A percentile compares a stretch with the other conserved stretches of the same genome.
These are phyloP conservation scores for Globodera ellingtonae DNA, from an alignment of 1,140 invertebrate genomes.

Conservation along the genomic window DNA sequence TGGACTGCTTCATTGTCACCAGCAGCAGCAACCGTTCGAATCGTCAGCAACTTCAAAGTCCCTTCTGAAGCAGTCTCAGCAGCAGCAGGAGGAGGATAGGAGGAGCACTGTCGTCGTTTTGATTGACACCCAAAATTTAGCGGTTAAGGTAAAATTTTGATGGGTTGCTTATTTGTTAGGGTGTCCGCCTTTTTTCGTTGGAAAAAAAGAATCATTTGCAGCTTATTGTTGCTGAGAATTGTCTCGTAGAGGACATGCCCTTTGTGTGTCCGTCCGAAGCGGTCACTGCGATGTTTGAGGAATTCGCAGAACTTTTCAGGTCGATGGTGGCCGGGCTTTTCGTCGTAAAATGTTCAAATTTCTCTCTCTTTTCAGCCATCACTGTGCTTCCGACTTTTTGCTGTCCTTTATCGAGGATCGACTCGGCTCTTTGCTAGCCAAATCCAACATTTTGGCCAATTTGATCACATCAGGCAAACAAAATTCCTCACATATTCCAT, in stretches of 20 bases:
- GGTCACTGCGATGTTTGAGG: conserved; percentile 48
- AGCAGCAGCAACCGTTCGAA: neutral
- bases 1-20: neutral
- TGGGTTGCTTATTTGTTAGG: conserved; percentile 26
- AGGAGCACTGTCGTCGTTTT: conserved; percentile 30
- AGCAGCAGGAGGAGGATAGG: conserved; percentile 1
- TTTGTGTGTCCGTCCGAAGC: conserved; percentile 47
- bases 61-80: conserved; percentile 15
- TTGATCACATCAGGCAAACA: conserved; percentile 26
- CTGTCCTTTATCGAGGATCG: conserved; percentile 48
- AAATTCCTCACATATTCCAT: no score
- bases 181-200: no score
- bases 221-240: conserved; percentile 36
- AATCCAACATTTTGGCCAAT: conserved; percentile 36
- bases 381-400: conserved; percentile 44
- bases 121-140: conserved; percentile 29
- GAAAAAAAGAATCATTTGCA: no score
- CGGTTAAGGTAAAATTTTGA: conserved; percentile 42
- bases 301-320: conserved; percentile 42
- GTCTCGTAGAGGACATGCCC: conserved; percentile 29
- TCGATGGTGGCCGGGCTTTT: neutral
- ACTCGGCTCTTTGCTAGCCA: conserved; percentile 43
- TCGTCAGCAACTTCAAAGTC: conserved; percentile 2
- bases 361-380: conserved; percentile 7
- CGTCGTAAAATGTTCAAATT: neutral